Percentiles rank a stretch among this genome's conserved stretches.
phyloP scores from a whole-genome alignment of 2,888 invertebrate species.

The Clitarchus hookeri region DNA sequence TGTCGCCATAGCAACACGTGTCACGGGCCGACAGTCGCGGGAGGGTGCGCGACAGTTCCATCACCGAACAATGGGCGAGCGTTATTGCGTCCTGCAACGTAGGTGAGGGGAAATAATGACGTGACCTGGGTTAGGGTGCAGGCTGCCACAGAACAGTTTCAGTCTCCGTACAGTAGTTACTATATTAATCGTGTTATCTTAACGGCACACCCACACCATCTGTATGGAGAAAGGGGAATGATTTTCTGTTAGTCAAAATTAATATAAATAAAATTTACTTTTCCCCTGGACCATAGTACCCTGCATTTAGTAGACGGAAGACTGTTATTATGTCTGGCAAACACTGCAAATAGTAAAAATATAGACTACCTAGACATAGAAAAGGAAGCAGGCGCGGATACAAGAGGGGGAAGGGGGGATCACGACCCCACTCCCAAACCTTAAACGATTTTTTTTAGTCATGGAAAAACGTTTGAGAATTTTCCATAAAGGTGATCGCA shows the following conservation, averaged over 20 bases:
- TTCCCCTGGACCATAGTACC: too few species aligned
- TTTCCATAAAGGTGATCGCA: too few species aligned
- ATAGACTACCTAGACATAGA: too few species aligned
- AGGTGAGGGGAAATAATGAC: background rate
- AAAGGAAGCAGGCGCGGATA: too few species aligned
- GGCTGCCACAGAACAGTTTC: background rate
- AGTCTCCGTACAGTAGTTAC: background rate
- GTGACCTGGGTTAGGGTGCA: too few species aligned
- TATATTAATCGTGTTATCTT: background rate
- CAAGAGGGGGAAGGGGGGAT: too few species aligned
- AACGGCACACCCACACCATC: background rate
- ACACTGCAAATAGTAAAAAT: too few species aligned
- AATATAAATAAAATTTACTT: background rate
- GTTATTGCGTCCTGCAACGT: background rate
- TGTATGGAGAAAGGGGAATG: background rate
- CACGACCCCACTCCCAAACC: too few species aligned
- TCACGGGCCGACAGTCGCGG: background rate
- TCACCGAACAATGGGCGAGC: background rate
- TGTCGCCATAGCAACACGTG: constrained; percentile 14
- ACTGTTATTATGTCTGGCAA: too few species aligned
- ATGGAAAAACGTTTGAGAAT: too few species aligned
- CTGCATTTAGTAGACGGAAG: too few species aligned
- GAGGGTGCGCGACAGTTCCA: background rate
- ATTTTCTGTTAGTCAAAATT: background rate
- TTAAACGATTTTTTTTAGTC: too few species aligned